These are phyloP conservation scores for Dendrolimus kikuchii DNA, from an alignment of 1,140 invertebrate species.

Conservation along the genomic window DNA sequence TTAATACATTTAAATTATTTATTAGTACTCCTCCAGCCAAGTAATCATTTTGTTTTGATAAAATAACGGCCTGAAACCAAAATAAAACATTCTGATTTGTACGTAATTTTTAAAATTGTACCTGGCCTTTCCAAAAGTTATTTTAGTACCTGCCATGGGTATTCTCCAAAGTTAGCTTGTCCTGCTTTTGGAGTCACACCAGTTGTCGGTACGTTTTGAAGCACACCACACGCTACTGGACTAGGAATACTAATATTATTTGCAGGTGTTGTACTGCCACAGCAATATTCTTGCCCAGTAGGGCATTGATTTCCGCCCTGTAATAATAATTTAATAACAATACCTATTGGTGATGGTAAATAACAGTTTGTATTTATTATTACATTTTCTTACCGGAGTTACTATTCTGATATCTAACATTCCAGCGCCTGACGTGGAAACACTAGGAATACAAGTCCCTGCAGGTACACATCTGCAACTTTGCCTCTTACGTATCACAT, in stretches of 20 bases:
- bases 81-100: slow-evolving; percentile 9
- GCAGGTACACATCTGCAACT: slow-evolving; percentile 55
- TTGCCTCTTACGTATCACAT: slow-evolving; percentile 51
- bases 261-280: slow-evolving; percentile 30
- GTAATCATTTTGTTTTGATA: slow-evolving; percentile 73
- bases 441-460: slow-evolving; percentile 42
- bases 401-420: slow-evolving; percentile 76
- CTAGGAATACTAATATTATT: not conserved
- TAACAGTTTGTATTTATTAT: not conserved
- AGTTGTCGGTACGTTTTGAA: slow-evolving; percentile 48
- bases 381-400: slow-evolving; percentile 63
- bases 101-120: not conserved
- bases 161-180: slow-evolving; percentile 73
- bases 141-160: slow-evolving; percentile 69
- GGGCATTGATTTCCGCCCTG: slow-evolving; percentile 43
- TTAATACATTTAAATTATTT: slow-evolving; percentile 76
- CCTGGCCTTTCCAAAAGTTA: not conserved
- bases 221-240: slow-evolving; percentile 33
- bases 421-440: slow-evolving; percentile 55
- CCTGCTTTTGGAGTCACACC: slow-evolving; percentile 48
- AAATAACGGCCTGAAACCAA: slow-evolving; percentile 52
- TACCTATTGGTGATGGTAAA: not conserved
- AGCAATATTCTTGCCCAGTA: slow-evolving; percentile 65
- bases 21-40: slow-evolving; percentile 80
- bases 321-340: slow-evolving; percentile 1